These are phyloP conservation scores for Isoperla grammatica DNA, from an alignment of 2,888 invertebrate species.

Conservation along the genomic window DNA sequence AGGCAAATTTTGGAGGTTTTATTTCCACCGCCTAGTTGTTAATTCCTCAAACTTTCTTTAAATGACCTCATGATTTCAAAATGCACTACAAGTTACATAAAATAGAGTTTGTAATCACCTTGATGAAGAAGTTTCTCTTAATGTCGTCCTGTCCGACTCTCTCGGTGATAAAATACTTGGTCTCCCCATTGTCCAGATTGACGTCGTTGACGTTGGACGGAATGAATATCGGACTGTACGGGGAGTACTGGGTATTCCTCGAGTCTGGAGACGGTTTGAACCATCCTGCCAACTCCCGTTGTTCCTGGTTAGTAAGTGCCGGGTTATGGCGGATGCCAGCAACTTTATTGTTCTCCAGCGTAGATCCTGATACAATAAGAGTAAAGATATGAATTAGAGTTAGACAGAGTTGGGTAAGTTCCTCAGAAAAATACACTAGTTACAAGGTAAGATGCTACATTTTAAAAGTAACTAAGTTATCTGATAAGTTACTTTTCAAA, in stretches of 20 bases:
- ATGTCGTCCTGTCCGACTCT: constrained; percentile 52
- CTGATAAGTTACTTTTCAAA: too few species aligned
- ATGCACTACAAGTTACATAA: too few species aligned
- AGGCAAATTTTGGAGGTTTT: too few species aligned
- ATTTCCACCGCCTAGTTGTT: too few species aligned
- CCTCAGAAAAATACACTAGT: too few species aligned
- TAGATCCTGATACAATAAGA: constrained; percentile 54
- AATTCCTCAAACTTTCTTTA: too few species aligned
- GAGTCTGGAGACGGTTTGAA: constrained; percentile 64
- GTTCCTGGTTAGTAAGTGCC: constrained; percentile 72
- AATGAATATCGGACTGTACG: constrained; percentile 67
- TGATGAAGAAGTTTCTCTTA: constrained; percentile 38
- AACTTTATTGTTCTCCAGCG: constrained; percentile 73
- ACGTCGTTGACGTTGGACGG: constrained; percentile 58
- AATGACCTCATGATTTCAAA: too few species aligned
- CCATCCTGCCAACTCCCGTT: constrained; percentile 91
- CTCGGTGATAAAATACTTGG: constrained; percentile 74
- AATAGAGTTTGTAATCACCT: constrained; percentile 37
- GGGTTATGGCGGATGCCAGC: constrained; percentile 93
- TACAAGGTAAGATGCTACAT: too few species aligned
- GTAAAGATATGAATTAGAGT: neutral
- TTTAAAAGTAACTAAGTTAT: too few species aligned
- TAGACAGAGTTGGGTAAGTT: too few species aligned
- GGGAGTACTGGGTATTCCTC: constrained; percentile 57
- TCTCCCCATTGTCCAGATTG: constrained; percentile 63